Evolutionary conservation across 2,888 invertebrate genomes (phyloP).

Genomic region (Melanotus villosus): DNA sequence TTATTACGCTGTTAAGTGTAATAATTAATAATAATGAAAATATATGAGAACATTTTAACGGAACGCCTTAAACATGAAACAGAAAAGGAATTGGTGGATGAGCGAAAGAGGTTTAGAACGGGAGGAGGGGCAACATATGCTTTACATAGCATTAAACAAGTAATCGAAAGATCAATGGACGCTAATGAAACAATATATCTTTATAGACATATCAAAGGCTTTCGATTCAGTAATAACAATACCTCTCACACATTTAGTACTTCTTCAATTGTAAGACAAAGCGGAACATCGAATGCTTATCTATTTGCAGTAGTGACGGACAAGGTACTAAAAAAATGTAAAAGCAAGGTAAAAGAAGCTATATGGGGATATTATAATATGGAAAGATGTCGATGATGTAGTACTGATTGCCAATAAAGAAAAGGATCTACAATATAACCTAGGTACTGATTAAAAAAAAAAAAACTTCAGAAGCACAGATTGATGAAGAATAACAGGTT

Average conservation of each 20-base stretch:
- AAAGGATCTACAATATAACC: not conserved
- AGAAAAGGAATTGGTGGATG: not conserved
- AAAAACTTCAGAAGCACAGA: not conserved
- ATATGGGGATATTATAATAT: constrained; percentile 1
- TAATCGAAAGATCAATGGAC: not conserved
- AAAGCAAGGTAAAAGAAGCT: not conserved
- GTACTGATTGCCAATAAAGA: not conserved
- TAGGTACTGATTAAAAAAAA: not conserved
- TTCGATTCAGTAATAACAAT: no score
- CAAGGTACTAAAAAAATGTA: not conserved
- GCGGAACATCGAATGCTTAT: not conserved
- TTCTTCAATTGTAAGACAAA: not conserved
- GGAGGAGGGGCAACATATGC: not conserved
- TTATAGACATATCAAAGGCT: not conserved
- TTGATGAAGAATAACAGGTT: not conserved
- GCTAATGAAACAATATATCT: not conserved
- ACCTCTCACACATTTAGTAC: not conserved
- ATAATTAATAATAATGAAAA: no score
- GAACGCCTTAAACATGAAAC: not conserved
- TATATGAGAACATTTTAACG: not conserved
- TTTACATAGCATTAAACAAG: not conserved
- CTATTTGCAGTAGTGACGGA: not conserved
- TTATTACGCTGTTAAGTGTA: not conserved
- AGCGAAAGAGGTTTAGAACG: not conserved
- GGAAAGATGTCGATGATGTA: not conserved